Conservation (phyloP, 1,140 invertebrate species). For the Dendroctonus valens region DNA sequence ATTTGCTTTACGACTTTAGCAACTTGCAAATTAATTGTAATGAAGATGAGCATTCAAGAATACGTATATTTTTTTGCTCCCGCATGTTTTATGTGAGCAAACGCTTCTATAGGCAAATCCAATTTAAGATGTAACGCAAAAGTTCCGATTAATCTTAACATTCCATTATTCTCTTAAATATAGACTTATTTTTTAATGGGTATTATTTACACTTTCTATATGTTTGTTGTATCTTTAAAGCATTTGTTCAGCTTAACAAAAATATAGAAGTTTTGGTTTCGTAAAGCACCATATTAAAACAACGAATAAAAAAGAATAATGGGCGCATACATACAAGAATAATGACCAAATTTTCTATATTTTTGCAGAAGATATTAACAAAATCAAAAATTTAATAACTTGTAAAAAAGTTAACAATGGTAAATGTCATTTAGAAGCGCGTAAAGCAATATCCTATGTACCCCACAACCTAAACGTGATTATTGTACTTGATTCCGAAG, state of each 20-base stretch:
- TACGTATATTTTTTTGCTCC: not conserved
- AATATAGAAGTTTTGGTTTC: slow-evolving; percentile 12
- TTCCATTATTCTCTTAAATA: slow-evolving; percentile 31
- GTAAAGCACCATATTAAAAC: not conserved
- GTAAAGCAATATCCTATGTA: no score
- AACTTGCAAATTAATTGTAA: not conserved
- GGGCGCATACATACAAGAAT: not conserved
- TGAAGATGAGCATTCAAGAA: not conserved
- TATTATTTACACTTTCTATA: slow-evolving; percentile 25
- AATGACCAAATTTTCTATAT: not conserved
- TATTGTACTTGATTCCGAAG: not conserved
- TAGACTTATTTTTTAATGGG: slow-evolving; percentile 18
- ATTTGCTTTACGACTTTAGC: not conserved
- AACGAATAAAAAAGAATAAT: not conserved
- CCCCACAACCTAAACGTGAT: no score
- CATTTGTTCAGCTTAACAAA: slow-evolving; percentile 25
- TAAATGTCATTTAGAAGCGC: no score
- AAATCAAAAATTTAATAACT: no score
- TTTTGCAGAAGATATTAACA: not conserved
- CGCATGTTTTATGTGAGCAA: not conserved
- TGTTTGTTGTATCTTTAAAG: slow-evolving; percentile 22
- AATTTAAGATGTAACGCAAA: slow-evolving; percentile 33
- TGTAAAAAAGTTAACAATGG: no score
- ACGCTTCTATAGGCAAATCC: slow-evolving; percentile 2
- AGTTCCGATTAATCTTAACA: slow-evolving; percentile 33